Percentiles rank a stretch among this genome's conserved stretches.
phyloP scores from a whole-genome alignment of 1,140 invertebrate species.

The Macrobrachium rosenbergii region DNA sequence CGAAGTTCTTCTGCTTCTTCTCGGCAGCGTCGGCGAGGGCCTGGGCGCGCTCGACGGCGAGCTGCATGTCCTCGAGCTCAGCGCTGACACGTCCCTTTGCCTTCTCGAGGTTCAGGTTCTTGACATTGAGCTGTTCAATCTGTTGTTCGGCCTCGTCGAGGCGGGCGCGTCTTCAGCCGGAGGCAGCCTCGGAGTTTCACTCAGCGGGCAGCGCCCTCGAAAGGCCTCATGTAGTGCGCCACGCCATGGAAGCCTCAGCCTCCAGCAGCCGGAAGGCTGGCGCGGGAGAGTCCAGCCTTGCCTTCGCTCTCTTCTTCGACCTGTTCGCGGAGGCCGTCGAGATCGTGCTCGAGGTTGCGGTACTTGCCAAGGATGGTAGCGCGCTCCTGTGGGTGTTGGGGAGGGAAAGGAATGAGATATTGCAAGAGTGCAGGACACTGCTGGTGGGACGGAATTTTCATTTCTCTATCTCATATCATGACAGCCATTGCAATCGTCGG shows the following conservation, averaged over 20 bases:
- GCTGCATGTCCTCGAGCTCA: conserved; percentile 76
- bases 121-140: conserved; percentile 50
- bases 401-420: not conserved
- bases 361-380: conserved; percentile 68
- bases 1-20: conserved; percentile 70
- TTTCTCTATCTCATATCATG: not conserved
- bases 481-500: not conserved
- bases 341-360: conserved; percentile 51
- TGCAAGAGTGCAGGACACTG: not conserved
- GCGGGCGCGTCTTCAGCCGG: conserved; percentile 42
- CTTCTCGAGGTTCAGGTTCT: conserved; percentile 73
- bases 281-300: conserved; percentile 73
- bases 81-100: conserved; percentile 74
- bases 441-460: not conserved
- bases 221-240: conserved; percentile 45
- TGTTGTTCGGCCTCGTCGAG: conserved; percentile 48
- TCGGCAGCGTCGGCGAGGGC: conserved; percentile 34
- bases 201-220: conserved; percentile 41
- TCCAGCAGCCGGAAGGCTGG: conserved; percentile 19
- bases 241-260: conserved; percentile 44
- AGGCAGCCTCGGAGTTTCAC: conserved; percentile 35
- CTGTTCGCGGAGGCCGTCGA: conserved; percentile 48
- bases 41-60: conserved; percentile 70
- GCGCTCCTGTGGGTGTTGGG: conserved; percentile 51
- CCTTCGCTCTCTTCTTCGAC: conserved; percentile 71